These are phyloP conservation scores for Melolontha melolontha DNA, from an alignment of 2,888 invertebrate species.

Conservation along the genomic window DNA sequence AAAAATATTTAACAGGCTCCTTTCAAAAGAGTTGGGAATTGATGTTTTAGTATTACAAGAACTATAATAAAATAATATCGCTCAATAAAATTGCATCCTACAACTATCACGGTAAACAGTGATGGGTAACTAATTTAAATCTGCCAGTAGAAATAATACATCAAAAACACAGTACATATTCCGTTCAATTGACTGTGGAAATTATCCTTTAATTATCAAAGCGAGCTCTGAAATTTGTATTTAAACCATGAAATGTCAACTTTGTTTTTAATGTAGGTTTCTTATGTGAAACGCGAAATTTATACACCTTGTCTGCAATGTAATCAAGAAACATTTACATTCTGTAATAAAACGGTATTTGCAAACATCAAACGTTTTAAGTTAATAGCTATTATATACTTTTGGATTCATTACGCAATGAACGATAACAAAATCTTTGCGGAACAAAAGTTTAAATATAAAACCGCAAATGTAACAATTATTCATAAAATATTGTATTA, in stretches of 20 bases:
- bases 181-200: no score
- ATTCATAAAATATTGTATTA: background rate
- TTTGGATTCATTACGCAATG: conserved; percentile 14
- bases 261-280: no score
- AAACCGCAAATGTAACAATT: background rate
- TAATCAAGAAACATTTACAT: conserved; percentile 6
- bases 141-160: conserved; percentile 1
- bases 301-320: background rate
- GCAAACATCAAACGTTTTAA: conserved; percentile 5
- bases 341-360: conserved; percentile 1
- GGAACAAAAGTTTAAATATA: conserved; percentile 13
- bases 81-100: no score
- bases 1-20: conserved; percentile 8
- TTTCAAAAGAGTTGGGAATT: conserved; percentile 4
- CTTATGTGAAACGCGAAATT: no score
- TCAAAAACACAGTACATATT: background rate
- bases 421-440: conserved; percentile 12
- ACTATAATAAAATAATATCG: no score
- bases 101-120: no score
- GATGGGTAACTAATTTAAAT: no score
- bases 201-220: no score
- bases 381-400: conserved; percentile 23
- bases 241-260: no score
- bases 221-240: no score
- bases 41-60: no score